Evolutionary conservation across 2,888 invertebrate genomes (phyloP), one percentile per base, ranked within the genome.

Genomic region (Lomographa bimaculata): DNA sequence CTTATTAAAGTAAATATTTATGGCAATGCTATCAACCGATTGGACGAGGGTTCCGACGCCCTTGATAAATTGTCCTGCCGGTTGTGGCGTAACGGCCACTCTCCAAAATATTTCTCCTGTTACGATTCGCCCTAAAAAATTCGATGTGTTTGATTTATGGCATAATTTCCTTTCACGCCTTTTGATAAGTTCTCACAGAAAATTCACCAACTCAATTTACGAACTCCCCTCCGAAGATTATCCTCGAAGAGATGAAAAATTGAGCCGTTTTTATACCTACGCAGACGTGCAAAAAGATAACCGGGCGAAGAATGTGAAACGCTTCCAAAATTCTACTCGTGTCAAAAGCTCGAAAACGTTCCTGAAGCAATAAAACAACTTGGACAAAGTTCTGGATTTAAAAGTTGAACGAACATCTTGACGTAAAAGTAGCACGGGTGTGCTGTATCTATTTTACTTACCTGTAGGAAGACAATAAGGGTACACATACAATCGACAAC

Each of bases 1-100:
- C 80, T 86, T 87, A 89, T 86, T 85, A 86, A 89, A 87, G 85
- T 85, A 87, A 87, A 87, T 87, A 89, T 89, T 87, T 86, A 87
- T 87, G 81, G 83, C 81, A 80, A 76, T 79, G 80, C 84, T 78
- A 84, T 86, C 84, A 84, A 82, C 76, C 84, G 81, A 84, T 86
- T 81, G 86, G 84, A 83, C 80, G 77, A 85, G 86, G 82, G 82
- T 81, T 73, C 71, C 65, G 76, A 71, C 78, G 71, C 75, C 66
- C 73, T 80, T 86, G 87, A 87, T 85, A 87, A 86, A 87, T 86
- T 78, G 83, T 79, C 78, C 71, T 66, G 68, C 72, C 78, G 70
- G 71, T 77, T 78, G 81, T 67, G 80, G 79, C 71, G 69, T 74
- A 72, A 68, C 74, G 67, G 72, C 71, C 68, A 78, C 73, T 78